phyloP scores from a whole-genome alignment of 2,888 invertebrate genomes.

The Xylocampa areola region DNA sequence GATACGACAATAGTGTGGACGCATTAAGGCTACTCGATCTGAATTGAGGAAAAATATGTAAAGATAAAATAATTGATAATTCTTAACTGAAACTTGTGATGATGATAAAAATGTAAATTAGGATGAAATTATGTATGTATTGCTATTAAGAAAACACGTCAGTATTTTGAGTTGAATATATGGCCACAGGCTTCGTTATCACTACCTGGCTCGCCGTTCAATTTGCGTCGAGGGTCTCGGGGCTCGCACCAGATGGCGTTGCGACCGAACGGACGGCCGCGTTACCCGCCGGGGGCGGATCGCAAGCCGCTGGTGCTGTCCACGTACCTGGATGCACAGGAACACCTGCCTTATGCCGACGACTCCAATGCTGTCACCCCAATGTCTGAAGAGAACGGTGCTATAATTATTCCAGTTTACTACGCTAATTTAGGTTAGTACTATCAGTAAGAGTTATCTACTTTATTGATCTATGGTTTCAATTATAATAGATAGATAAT shows the following conservation, averaged over 20 bases:
- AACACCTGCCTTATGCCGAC: conserved; percentile 98
- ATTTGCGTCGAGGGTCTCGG: conserved; percentile 96
- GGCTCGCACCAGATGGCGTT: conserved; percentile 98
- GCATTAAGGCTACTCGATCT: conserved; percentile 74
- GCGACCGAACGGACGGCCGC: conserved; percentile 94
- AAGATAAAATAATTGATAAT: conserved; percentile 24
- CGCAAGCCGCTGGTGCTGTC: conserved; percentile 98
- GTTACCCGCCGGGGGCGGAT: conserved; percentile 95
- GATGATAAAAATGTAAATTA: conserved; percentile 26
- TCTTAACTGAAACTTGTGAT: conserved; percentile 5
- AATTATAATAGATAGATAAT: too few relatives aligned
- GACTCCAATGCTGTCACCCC: conserved; percentile 99
- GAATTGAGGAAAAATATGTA: conserved; percentile 85
- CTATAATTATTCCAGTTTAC: conserved; percentile 97
- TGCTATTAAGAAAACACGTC: conserved; percentile 31
- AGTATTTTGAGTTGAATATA: conserved; percentile 61
- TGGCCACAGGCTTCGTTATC: conserved; percentile 96
- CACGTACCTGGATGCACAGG: conserved; percentile 97
- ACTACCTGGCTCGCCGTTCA: conserved; percentile 99
- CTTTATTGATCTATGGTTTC: too few relatives aligned
- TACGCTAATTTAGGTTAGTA: conserved; percentile 94
- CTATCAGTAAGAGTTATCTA: not conserved
- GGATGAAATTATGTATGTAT: conserved; percentile 21
- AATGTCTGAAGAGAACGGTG: conserved; percentile 99
- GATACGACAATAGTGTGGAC: conserved; percentile 49